These are phyloP conservation scores for Phylloscopus whistleri DNA, from an alignment of 2,113 vertebrate species.

Conservation along the genomic window DNA sequence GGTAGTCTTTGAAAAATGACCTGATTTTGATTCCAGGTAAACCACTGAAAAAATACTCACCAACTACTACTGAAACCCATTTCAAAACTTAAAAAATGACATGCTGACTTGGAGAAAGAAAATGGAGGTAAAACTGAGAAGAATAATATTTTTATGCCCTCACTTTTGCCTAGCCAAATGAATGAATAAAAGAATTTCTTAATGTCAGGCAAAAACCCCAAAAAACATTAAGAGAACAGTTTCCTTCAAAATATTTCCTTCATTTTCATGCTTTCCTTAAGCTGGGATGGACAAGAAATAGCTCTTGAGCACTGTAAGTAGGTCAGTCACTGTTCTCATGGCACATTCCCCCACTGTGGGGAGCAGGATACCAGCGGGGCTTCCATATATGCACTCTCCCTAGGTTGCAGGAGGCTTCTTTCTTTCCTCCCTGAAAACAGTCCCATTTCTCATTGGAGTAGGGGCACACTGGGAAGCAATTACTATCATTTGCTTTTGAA, in stretches of 20 bases:
- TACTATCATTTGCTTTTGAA: background rate
- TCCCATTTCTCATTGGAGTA: background rate
- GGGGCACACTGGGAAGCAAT: background rate
- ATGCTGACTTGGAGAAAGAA: slow-evolving; percentile 2
- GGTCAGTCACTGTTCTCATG: background rate
- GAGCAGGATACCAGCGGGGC: background rate
- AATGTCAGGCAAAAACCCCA: background rate
- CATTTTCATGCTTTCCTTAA: slow-evolving; percentile 11
- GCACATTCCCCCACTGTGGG: background rate
- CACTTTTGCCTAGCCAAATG: background rate
- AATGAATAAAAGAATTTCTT: background rate
- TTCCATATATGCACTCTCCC: background rate
- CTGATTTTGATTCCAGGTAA: slow-evolving; percentile 12
- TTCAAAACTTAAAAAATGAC: slow-evolving; percentile 33
- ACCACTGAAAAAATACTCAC: slow-evolving; percentile 4
- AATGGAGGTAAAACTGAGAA: background rate
- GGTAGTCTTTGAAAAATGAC: slow-evolving; percentile 15
- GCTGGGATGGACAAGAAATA: background rate
- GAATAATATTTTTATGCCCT: background rate
- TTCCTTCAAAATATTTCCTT: slow-evolving; percentile 6
- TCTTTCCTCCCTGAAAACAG: background rate
- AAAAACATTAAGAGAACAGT: background rate
- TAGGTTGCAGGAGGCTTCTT: background rate
- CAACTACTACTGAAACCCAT: background rate
- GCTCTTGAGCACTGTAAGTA: slow-evolving; percentile 15